These are phyloP conservation scores for Norana najaformis DNA, from an alignment of 2,888 invertebrate genomes.

Conservation along the genomic window DNA sequence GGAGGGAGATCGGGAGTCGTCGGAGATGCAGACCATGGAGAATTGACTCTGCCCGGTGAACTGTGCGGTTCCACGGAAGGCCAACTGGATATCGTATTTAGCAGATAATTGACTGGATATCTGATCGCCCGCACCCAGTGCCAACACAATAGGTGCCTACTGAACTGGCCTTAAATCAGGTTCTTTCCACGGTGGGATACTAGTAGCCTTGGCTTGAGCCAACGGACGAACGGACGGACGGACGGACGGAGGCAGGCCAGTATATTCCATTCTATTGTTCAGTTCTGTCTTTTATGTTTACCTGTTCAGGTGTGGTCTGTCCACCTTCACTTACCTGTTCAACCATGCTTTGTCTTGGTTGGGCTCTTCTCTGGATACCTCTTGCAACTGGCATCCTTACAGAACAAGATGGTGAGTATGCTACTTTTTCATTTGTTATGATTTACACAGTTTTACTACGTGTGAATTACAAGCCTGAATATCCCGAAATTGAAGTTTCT, in stretches of 20 bases:
- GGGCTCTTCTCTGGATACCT: neutral
- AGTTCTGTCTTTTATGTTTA: neutral
- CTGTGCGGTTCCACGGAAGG: neutral
- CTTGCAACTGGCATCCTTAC: neutral
- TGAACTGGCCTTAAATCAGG: neutral
- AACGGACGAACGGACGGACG: neutral
- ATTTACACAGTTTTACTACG: neutral
- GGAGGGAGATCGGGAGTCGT: no score
- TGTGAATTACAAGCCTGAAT: neutral
- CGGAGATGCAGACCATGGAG: neutral
- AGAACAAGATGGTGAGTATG: neutral
- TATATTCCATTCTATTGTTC: constrained; percentile 13
- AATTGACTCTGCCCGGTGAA: neutral
- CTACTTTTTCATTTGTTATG: neutral
- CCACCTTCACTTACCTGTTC: neutral
- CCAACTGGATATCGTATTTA: neutral
- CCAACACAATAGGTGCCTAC: neutral
- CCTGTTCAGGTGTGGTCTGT: neutral
- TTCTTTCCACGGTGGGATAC: neutral
- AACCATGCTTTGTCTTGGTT: neutral
- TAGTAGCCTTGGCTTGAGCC: neutral
- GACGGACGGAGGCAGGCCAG: neutral
- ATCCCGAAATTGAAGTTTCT: neutral
- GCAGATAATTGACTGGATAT: neutral
- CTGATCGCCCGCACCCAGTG: neutral